Conservation (phyloP, 23 tunicate species). For the Oikopleura vanhoeffeni region DNA sequence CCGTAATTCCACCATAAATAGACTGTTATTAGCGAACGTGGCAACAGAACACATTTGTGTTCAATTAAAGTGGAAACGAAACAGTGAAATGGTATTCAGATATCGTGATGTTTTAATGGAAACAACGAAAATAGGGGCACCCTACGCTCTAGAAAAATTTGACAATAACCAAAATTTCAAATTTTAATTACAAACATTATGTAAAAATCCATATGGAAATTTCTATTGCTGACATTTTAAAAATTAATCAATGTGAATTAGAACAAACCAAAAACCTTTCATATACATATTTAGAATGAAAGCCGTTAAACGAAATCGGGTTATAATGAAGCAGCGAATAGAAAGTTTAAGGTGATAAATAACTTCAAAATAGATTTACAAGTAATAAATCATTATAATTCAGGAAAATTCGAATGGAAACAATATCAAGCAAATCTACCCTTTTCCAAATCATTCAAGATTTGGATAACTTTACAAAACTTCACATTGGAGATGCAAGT, state of each 20-base stretch:
- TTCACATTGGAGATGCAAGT: not conserved
- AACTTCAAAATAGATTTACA: no score
- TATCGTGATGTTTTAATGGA: not conserved
- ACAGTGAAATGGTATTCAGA: not conserved
- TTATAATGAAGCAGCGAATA: no score
- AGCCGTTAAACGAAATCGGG: no score
- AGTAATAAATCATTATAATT: no score
- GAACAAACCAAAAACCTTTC: not conserved
- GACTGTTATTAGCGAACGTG: not conserved
- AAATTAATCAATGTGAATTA: no score
- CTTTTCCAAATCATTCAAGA: not conserved
- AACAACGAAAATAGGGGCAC: not conserved
- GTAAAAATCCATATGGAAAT: no score
- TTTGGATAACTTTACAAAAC: not conserved
- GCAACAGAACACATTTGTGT: not conserved
- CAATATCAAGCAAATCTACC: not conserved
- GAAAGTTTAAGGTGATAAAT: no score
- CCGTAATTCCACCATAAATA: not conserved
- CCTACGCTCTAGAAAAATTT: not conserved
- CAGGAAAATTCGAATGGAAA: no score
- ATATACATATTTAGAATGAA: no score
- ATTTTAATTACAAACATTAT: no score
- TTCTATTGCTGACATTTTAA: no score
- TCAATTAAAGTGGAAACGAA: not conserved
- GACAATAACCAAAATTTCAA: no score